A percentile compares a stretch with the other conserved stretches of the same genome.
Conservation (phyloP, 2,888 invertebrate species). For the Rhagophthalmus giganteus region DNA sequence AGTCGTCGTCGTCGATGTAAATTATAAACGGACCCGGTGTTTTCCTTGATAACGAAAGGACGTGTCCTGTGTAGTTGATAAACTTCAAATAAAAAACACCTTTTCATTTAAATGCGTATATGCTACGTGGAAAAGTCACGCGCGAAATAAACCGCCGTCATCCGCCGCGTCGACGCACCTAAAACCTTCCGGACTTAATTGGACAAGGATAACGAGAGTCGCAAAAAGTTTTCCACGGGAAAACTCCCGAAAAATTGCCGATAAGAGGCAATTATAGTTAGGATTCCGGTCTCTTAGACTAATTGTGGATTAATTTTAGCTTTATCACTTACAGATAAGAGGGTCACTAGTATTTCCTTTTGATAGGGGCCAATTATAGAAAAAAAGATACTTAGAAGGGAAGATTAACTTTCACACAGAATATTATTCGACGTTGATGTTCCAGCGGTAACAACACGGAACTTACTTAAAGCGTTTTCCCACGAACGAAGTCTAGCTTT, state of each 20-base stretch:
- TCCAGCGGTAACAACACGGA: too few species aligned
- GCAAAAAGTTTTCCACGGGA: constrained; percentile 20
- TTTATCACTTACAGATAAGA: constrained; percentile 22
- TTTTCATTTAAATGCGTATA: constrained; percentile 2
- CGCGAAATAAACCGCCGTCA: background rate
- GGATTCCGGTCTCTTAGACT: constrained; percentile 21
- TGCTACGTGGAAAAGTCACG: constrained; percentile 2
- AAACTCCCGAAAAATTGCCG: constrained; percentile 22
- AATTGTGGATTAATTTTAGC: constrained; percentile 31
- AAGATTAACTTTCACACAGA: constrained; percentile 2
- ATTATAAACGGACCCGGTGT: background rate
- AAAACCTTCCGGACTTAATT: background rate
- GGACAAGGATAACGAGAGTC: constrained; percentile 19
- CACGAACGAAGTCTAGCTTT: constrained; percentile 46
- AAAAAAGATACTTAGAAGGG: constrained; percentile 32
- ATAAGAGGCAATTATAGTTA: constrained; percentile 29
- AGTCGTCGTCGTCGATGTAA: too few species aligned
- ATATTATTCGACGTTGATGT: background rate
- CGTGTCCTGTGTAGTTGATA: constrained; percentile 11
- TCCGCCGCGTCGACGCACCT: background rate
- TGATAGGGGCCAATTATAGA: constrained; percentile 28
- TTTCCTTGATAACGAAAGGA: constrained; percentile 5
- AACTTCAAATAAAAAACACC: constrained; percentile 5
- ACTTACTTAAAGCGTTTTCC: constrained; percentile 39
- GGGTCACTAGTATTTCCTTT: constrained; percentile 8